A percentile compares a stretch with the other conserved stretches of the same genome.
phyloP scores from a whole-genome alignment of 1,140 invertebrate genomes.

The Drosophila insularis region DNA sequence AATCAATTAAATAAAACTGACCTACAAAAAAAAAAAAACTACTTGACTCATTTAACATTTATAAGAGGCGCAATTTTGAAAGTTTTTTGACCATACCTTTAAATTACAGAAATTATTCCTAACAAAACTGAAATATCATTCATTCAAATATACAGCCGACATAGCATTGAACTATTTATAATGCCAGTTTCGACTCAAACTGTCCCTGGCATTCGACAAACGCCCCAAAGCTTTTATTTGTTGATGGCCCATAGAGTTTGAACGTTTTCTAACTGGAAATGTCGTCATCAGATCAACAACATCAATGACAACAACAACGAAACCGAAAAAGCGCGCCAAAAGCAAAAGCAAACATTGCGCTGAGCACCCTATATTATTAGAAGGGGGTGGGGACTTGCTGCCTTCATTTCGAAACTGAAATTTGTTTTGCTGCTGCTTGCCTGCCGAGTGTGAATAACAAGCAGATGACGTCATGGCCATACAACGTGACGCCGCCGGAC shows the following conservation, averaged over 20 bases:
- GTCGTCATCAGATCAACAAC: conserved; percentile 67
- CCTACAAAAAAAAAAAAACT: neutral
- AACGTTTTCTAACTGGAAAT: conserved; percentile 26
- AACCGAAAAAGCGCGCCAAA: conserved; percentile 44
- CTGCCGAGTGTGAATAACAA: conserved; percentile 63
- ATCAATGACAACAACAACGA: conserved; percentile 21
- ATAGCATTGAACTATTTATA: no score
- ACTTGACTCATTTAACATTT: neutral
- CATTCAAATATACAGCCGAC: neutral
- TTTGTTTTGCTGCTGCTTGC: conserved; percentile 19
- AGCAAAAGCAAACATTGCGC: conserved; percentile 18
- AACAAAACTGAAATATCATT: neutral
- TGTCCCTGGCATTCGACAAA: neutral
- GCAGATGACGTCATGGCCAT: conserved; percentile 65
- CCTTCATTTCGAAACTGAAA: conserved; percentile 60
- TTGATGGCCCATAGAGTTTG: neutral
- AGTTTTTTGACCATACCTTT: no score
- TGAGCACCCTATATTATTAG: conserved; percentile 34
- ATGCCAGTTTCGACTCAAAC: neutral
- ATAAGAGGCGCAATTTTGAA: no score
- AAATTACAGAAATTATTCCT: no score
- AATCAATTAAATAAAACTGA: conserved; percentile 43
- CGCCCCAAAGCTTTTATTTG: neutral
- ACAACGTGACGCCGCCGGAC: conserved; percentile 20
- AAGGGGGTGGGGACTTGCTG: conserved; percentile 12